These are phyloP conservation scores for Liparis tanakae DNA, from an alignment of 2,797 vertebrate species.

Conservation along the genomic window DNA sequence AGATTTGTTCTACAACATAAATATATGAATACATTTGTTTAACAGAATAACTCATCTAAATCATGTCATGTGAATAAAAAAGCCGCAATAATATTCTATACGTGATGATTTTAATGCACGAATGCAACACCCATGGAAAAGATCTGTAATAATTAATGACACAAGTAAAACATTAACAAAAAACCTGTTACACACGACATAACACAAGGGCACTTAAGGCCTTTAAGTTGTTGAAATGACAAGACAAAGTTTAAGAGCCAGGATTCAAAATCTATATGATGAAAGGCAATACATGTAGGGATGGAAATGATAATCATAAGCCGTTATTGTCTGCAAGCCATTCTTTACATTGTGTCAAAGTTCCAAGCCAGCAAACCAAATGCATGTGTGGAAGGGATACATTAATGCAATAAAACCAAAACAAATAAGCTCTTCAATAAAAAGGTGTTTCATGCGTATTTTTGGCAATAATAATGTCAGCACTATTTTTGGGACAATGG, in stretches of 20 bases:
- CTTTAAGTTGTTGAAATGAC: slow-evolving; percentile 20
- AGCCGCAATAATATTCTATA: neutral
- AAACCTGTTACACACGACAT: neutral
- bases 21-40: no score
- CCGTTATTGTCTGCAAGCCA: neutral
- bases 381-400: slow-evolving; percentile 3
- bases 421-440: slow-evolving; percentile 25
- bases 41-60: neutral
- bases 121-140: slow-evolving; percentile 44
- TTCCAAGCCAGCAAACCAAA: slow-evolving; percentile 20
- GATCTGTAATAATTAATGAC: slow-evolving; percentile 30
- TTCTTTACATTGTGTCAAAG: slow-evolving; percentile 18
- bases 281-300: slow-evolving; percentile 2
- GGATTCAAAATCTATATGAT: slow-evolving; percentile 2
- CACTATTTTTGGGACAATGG: slow-evolving; percentile 5
- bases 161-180: slow-evolving; percentile 12
- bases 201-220: slow-evolving; percentile 48
- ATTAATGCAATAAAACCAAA: slow-evolving; percentile 4
- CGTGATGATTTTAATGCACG: slow-evolving; percentile 56
- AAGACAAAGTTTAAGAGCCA: neutral
- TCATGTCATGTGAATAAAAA: neutral
- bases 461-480: slow-evolving; percentile 14
- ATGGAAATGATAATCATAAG: slow-evolving; percentile 16
- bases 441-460: slow-evolving; percentile 34
- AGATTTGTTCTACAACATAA: neutral